Evolutionary conservation across 2,888 invertebrate genomes (phyloP), one percentile per base, ranked within the genome.

Genomic region (Metalampra italica): DNA sequence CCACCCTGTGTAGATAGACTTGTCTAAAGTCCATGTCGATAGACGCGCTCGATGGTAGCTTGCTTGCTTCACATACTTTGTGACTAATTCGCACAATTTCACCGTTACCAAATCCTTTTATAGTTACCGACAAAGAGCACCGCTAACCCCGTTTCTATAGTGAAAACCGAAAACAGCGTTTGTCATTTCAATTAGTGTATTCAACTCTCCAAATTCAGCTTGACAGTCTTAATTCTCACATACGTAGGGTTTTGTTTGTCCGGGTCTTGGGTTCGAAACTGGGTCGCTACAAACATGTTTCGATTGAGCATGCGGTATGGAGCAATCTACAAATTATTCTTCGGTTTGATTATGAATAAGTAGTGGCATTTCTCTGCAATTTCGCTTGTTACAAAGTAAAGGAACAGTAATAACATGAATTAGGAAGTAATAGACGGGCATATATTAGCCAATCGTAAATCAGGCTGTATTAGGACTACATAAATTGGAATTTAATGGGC

Each of bases 271-370:
- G 32, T 46, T 46, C 22, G 22, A 41, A 46, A 22, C 36, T 34
- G 29, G 46, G 46, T 41, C 46, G 29, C 7, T 9, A 13, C 15
- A 39, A 34, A 41, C 36, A 42, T 41, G 41, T 40, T 46, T 30
- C 40, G 12, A 46, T 40, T 46, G 12, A 34, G 9, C 36, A 30
- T 42, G 34, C 34, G 11, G 22, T 14, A 39, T 14, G 13, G 39
- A 39, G 14, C 8, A 11, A 34, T 12, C n/a, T 39, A 39, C 7
- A 7, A 9, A 41, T n/a, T 7, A 11, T n/a, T 40, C 9, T 3
- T 43, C 32, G 32, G 9, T 3, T 36, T 14, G 39, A 39, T 39
- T 14, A 4, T 14, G 7, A 39, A 14, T 39, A 39, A 13, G n/a
- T 9, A 11, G 4, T n/a, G 39, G 14, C 7, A 13, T 39, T 39